phyloP scores from a whole-genome alignment of 2,113 vertebrate species.

The Burhinus oedicnemus region DNA sequence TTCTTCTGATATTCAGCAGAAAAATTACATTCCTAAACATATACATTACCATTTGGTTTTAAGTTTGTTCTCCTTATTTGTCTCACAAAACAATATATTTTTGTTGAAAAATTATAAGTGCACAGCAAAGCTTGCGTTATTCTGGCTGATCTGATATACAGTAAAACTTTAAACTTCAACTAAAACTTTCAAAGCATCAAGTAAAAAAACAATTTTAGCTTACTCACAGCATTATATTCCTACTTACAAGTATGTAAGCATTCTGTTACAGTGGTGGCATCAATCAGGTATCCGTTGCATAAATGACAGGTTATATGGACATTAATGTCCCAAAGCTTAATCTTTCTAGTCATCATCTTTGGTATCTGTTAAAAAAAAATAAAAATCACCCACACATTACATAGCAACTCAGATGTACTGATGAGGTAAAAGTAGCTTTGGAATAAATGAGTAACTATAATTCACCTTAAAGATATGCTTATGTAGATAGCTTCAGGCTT shows the following conservation, averaged over 20 bases:
- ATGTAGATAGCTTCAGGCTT: no score
- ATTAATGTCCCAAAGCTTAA: constrained; percentile 99
- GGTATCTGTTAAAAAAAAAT: constrained; percentile 80
- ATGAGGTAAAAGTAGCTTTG: no score
- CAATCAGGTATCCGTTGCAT: constrained; percentile 98
- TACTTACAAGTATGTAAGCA: constrained; percentile 98
- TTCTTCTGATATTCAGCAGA: neutral
- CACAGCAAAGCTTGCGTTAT: neutral
- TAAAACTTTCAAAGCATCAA: neutral
- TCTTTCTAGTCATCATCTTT: constrained; percentile 99
- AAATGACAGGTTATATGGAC: constrained; percentile 99
- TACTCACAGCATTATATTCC: neutral
- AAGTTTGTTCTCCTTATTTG: neutral
- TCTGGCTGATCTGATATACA: neutral
- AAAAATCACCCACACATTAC: no score
- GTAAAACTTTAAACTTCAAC: neutral
- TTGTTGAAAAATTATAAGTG: neutral
- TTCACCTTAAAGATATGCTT: no score
- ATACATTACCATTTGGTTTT: neutral
- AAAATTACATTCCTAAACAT: neutral
- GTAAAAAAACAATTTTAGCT: neutral
- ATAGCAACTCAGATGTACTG: no score
- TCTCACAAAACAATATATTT: neutral
- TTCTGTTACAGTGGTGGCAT: constrained; percentile 98
- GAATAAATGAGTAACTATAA: no score